Base-by-base conservation (phyloP, 2,888 invertebrate genomes). In the Napeogenes inachia region DNA sequence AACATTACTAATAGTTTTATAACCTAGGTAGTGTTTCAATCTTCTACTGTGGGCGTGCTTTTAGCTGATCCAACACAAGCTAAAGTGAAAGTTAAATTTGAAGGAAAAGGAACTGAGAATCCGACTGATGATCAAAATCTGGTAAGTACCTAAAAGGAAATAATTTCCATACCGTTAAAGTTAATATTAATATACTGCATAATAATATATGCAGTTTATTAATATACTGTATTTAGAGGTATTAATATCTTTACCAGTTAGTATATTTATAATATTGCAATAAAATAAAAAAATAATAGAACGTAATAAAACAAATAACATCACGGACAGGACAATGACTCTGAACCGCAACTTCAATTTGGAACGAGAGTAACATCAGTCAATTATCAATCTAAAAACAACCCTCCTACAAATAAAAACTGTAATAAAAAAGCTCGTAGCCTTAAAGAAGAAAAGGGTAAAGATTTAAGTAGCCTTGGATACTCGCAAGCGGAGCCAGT, bases 21-120 rank as follows among this genome's bases (percentile, higher is more conserved):
- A 13, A 56, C n/a, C 3, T 73, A 94, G 94, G 93, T 94, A 53
- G 93, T 94, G 54, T 94, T 93, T 78, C 93, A 94, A 78, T 93
- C 93, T 2, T 92, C 93, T 64, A 93, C 93, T 69, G 91, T 94
- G 45, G 94, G 94, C 61, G 93, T 94, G 10, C 78, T 94, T 46
- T 90, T 94, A 35, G 94, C 94, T 5, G 93, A 94, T 80, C 94
- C 94, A 0, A 87, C 91, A 55, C 91, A 91, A 73, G 93, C 94
- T 6, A 92, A 93, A 79, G 92, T 94, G 10, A 92, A 93, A 80
- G 91, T 94, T 8, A 86, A 88, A 76, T 82, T 89, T 78, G 81
- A 91, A 84, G 84, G 82, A 1, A 85, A 85, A 72, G 70, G 81
- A 2, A 72, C 70, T 12, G 84, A 76, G 0, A 82, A 85, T 66